A percentile compares a stretch with the other conserved stretches of the same genome.
Evolutionary conservation across 2,888 invertebrate species (phyloP).

Genomic region (Ceraclea dissimilis): DNA sequence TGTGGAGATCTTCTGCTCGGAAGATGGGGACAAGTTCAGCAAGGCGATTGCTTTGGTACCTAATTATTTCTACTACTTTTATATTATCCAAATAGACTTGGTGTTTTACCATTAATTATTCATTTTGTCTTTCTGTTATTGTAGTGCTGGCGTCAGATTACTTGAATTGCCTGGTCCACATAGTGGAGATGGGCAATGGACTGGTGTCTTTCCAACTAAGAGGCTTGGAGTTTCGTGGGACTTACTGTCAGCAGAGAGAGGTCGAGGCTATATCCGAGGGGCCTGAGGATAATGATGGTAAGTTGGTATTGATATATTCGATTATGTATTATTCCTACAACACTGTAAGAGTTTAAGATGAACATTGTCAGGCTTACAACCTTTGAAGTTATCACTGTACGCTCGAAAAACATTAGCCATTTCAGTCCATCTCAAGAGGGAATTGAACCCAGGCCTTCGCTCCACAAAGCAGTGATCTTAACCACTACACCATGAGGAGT

Average conservation of each 20-base stretch:
- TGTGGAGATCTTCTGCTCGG: conserved; percentile 90
- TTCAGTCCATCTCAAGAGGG: no score
- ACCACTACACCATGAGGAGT: no score
- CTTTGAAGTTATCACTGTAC: no score
- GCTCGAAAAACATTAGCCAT: no score
- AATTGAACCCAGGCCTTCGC: no score
- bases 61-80: conserved; percentile 3
- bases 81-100: no score
- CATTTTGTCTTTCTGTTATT: conserved; percentile 10
- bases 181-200: conserved; percentile 96
- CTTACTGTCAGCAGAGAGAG: conserved; percentile 98
- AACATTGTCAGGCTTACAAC: no score
- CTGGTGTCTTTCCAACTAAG: conserved; percentile 96
- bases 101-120: background rate
- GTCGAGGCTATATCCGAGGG: conserved; percentile 98
- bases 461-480: no score
- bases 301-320: no score
- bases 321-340: no score
- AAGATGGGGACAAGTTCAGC: conserved; percentile 92
- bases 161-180: conserved; percentile 95
- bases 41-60: conserved; percentile 88
- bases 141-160: conserved; percentile 95
- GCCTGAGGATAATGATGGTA: conserved; percentile 89
- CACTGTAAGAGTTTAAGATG: no score
- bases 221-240: conserved; percentile 95